Conservation (phyloP, 2,888 invertebrate species). For the Cephus pygmeus region DNA sequence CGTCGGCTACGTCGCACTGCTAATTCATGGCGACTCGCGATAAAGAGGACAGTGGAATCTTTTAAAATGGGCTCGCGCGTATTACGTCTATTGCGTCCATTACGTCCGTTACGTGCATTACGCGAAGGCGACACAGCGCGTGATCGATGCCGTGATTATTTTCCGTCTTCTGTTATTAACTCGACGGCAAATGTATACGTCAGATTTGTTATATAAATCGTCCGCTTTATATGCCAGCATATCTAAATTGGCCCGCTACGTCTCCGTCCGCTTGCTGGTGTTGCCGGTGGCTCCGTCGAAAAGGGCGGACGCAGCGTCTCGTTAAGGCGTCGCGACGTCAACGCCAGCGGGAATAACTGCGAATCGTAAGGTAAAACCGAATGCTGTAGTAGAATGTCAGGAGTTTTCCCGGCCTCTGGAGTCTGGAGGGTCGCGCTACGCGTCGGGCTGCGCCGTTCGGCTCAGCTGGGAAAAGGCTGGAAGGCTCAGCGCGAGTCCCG, state of each 20-base stretch:
- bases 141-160: constrained; percentile 47
- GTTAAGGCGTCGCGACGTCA: neutral
- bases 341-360: neutral
- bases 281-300: neutral
- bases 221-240: constrained; percentile 30
- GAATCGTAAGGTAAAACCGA: neutral
- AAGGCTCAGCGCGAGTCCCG: constrained; percentile 22
- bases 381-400: too few species aligned
- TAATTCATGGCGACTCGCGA: constrained; percentile 3
- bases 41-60: constrained; percentile 15
- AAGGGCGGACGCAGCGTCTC: neutral
- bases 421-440: neutral
- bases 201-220: constrained; percentile 31
- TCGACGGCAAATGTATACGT: constrained; percentile 15
- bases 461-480: too few species aligned
- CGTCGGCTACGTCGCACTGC: neutral
- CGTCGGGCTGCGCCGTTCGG: constrained; percentile 11
- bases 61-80: constrained; percentile 15
- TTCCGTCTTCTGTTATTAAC: constrained; percentile 42
- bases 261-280: neutral
- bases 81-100: too few species aligned
- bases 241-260: constrained; percentile 39
- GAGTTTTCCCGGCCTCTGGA: too few species aligned
- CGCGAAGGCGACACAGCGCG: constrained; percentile 16
- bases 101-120: too few species aligned